Base-by-base conservation (phyloP, 2,797 vertebrate species). In the Danio aesculapii region DNA sequence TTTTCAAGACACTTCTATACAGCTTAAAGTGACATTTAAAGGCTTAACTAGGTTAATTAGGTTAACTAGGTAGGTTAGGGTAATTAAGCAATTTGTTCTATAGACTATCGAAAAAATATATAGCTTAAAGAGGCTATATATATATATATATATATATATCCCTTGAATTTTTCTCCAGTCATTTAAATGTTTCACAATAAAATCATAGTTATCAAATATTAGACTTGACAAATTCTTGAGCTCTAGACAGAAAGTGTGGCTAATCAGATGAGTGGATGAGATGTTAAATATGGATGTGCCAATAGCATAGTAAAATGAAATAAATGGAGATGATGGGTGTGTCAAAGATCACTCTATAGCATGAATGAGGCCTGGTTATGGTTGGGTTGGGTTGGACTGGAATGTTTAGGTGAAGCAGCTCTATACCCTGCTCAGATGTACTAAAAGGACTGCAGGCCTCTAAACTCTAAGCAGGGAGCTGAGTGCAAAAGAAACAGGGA, bases 401-500 rank as follows among this genome's bases (percentile, higher is more conserved):
- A 74, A 61, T 77, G n/a, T 46, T 77, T 46, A 71, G 57, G 13
- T 44, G 39, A 71, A 39, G 39, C 58, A 71, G 47, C 57, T 62
- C 67, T 63, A 13, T 53, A 43, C 58, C 30, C 57, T 79, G 75
- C 53, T 77, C 9, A 58, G 53, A 77, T 58, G 52, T 59, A 58
- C 63, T 17, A 67, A 5, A 68, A 68, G 50, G 17, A 57, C 43
- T 30, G 50, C 16, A 81, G n/a, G 52, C 75, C 55, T 75, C 49
- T 69, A 72, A 47, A 53, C 41, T 67, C 59, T 8, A 49, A 72
- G 76, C 83, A 46, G 69, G 71, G 74, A 62, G 74, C 80, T 50
- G 58, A 70, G 53, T 84, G 82, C 82, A 85, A 78, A 30, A 82
- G 77, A 84, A 75, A 83, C 62, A 74, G 74, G 47, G 71, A 59